Base-by-base conservation (phyloP, 1,140 invertebrate genomes). In the Arion vulgaris region DNA sequence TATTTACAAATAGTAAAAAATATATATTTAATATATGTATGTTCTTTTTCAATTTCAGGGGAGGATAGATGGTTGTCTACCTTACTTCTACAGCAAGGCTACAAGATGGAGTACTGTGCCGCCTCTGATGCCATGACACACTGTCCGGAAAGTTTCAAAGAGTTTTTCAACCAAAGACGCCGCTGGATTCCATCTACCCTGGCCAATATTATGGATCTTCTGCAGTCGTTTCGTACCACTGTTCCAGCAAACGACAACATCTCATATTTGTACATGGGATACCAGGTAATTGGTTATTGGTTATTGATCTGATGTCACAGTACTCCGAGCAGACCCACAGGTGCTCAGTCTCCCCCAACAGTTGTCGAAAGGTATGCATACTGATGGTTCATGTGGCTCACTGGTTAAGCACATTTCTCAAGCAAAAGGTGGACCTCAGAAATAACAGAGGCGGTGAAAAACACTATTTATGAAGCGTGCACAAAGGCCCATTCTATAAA, bases 51-150 rank as follows among this genome's bases (percentile, higher is more conserved):
- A 15, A 5, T 15, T 45, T 45, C 89, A 92, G 93, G 94, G 45
- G 94, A 95, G 88, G 94, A 95, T 88, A 91, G 94, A 39, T 95
- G 94, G 94, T 86, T 95, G 32, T 95, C 94, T 83, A 95, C 94
- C 19, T 86, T 95, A 26, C 88, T 95, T 5, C 90, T 95, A 2
- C 94, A 95, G 85, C 89, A 94, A 82, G 94, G 94, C 7, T 95
- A 94, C 86, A 89, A 94, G 41, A 94, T 95, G 2, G 94, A 95
- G 84, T 95, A 95, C 89, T 94, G 93, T 83, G 94, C 94, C 0
- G 94, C 94, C 7, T 93, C 94, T 0, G 94, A 95, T 88, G 94
- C 94, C 45, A 93, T 94, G 82, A 95, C 94, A 5, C 94, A 95
- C 88, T 94, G 93, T 57, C 94, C 94, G 0, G 94, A 95, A 91